Evolutionary conservation across 2,888 invertebrate genomes (phyloP), one percentile per base, ranked within the genome.

Genomic region (Lochmaea capreae): DNA sequence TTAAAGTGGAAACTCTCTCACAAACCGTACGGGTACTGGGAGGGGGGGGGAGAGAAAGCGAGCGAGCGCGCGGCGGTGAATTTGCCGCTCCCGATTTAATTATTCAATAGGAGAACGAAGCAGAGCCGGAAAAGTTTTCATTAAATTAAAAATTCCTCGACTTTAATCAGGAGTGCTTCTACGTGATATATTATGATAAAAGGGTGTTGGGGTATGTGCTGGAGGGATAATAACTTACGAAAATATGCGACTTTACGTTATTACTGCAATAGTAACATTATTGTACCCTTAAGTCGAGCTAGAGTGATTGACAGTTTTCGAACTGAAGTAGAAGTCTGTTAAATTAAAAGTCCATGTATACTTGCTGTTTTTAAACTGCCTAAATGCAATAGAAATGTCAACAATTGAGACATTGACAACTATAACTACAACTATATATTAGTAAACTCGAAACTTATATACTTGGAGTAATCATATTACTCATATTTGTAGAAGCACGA

Each of bases 141-240:
- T 81, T 80, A 80, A 80, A 81, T 81, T 81, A 80, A 81, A 81
- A 81, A 81, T 80, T 81, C 81, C 80, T 77, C 75, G 76, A 79
- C 77, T 78, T 78, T 80, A 80, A 81, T 81, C 80, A 80, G 76
- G 78, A 77, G 77, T 74, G 77, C 65, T 72, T 73, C 71, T 65
- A 63, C 69, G 76, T 79, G 77, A 79, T 79, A 72, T 74, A 79
- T 79, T 77, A 75, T 67, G 62, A 63, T 63, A 63, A 63, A 18
- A 42, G 62, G 62, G 42, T 68, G 59, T 73, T 49, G 26, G 63
- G 43, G 61, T 65, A 26, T 54, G 63, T 68, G 57, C 67, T 73
- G 22, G 65, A 43, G 39, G 46, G 62, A 57, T 43, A 68, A 33
- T 33, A 39, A 57, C 18, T 58, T 18, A 1, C 61, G n/a, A 39